A percentile compares a stretch with the other conserved stretches of the same genome.
phyloP scores from a whole-genome alignment of 1,140 invertebrate genomes.

The Zaprionus gabonicus region DNA sequence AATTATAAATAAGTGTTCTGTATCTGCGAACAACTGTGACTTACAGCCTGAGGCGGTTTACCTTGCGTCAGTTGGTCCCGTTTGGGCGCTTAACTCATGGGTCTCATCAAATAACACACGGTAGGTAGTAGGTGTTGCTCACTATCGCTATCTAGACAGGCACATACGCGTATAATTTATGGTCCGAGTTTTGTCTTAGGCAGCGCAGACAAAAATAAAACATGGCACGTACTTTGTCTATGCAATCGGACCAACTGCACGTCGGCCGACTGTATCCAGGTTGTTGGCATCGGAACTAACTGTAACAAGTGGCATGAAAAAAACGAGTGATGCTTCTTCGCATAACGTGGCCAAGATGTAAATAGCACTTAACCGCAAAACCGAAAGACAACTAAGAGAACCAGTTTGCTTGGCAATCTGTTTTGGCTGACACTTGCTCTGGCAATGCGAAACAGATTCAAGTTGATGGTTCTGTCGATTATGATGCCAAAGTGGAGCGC shows the following conservation, averaged over 20 bases:
- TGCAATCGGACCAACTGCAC: background rate
- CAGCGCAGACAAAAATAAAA: background rate
- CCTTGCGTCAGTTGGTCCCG: constrained; percentile 29
- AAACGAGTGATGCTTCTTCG: constrained; percentile 26
- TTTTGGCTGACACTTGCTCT: constrained; percentile 45
- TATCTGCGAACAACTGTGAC: constrained; percentile 6
- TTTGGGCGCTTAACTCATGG: constrained; percentile 35
- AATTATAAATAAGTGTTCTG: constrained; percentile 65
- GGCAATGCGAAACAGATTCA: constrained; percentile 46
- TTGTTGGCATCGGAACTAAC: constrained; percentile 78
- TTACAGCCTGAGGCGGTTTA: constrained; percentile 18
- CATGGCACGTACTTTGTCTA: constrained; percentile 21
- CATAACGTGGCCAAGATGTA: constrained; percentile 36
- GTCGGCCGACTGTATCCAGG: constrained; percentile 29
- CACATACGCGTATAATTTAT: constrained; percentile 20
- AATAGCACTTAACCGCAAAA: constrained; percentile 60
- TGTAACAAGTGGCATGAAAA: constrained; percentile 56
- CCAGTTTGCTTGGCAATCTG: constrained; percentile 50
- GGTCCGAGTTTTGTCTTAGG: background rate
- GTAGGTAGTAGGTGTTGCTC: background rate
- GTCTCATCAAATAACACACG: background rate
- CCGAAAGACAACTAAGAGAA: constrained; percentile 43
- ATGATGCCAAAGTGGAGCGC: constrained; percentile 23
- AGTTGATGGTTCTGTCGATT: constrained; percentile 38
- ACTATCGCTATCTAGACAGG: constrained; percentile 20